Base-by-base conservation (phyloP, 2,113 vertebrate genomes). In the Thamnophis sirtalis region DNA sequence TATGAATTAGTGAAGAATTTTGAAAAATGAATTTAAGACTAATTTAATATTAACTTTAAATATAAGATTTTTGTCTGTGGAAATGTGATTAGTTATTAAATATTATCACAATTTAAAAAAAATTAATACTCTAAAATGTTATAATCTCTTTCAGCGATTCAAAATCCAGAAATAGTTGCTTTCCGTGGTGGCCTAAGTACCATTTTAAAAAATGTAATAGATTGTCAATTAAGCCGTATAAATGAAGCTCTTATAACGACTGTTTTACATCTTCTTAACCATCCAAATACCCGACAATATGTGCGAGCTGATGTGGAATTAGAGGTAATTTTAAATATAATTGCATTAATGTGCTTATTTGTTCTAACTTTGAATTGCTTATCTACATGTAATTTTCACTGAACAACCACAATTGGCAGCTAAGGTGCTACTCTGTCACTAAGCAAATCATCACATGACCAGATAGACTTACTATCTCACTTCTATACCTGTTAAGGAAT, bases 191-290 rank as follows among this genome's bases (percentile, higher is more conserved):
- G 99, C 84, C 98, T 99, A 91, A 99, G 98, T 97, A 99, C 99
- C 95, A 99, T 99, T 95, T 96, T 99, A 91, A 99, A 99, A 98
- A 99, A 98, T 89, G 99, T 99, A 92, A 99, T 99, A 33, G 99
- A 99, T 97, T 99, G 99, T 96, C 99, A 99, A 87, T 97, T 99
- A 96, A 99, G 98, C 95, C 98, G 99, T 95, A 99, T 99, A 98
- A 99, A 99, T 60, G 99, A 99, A 97, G 99, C 99, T 92, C 97
- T 99, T 80, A 99, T 99, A 97, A 99, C 99, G 96, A 99, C 99
- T 94, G 97, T 99, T 96, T 98, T 99, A 91, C 99, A 99, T 96
- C 98, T 99, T 55, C 98, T 99, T 96, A 99, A 99, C 98, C 99
- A 99, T 97, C 99, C 99, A 92, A 98, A 98, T 93, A 99, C 99